Evolutionary conservation across 2,888 invertebrate genomes (phyloP).

Genomic region (Baccha elongata): DNA sequence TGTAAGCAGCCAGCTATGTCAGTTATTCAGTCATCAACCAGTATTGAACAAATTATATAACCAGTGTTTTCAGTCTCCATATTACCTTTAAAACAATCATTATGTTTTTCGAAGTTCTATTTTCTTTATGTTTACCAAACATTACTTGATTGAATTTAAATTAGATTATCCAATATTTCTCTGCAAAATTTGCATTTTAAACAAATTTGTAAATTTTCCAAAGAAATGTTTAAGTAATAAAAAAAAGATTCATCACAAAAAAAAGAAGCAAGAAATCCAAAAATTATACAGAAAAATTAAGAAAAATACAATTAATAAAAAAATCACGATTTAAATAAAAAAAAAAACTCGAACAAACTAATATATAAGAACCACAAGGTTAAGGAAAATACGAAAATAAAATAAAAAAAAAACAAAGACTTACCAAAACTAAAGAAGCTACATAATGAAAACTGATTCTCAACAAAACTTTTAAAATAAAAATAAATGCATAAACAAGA

Average conservation of each 20-base stretch:
- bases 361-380: conserved; percentile 55
- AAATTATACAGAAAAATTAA: conserved; percentile 44
- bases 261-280: neutral
- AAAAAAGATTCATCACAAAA: conserved; percentile 1
- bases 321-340: conserved; percentile 64
- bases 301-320: conserved; percentile 46
- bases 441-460: conserved; percentile 39
- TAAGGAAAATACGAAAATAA: conserved; percentile 8
- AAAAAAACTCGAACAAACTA: conserved; percentile 25
- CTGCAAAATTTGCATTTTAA: conserved; percentile 35
- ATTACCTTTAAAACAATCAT: too few species aligned
- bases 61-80: too few species aligned
- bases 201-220: conserved; percentile 20
- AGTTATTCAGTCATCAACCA: too few species aligned
- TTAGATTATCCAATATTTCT: conserved; percentile 41
- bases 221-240: conserved; percentile 14
- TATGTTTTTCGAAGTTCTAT: too few species aligned
- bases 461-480: conserved; percentile 33
- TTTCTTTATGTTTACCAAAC: too few species aligned
- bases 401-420: conserved; percentile 38
- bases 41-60: too few species aligned
- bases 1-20: too few species aligned
- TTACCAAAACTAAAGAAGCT: conserved; percentile 29
- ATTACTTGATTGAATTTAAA: too few species aligned
- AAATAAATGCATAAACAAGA: conserved; percentile 32